Conservation (phyloP, 1,140 invertebrate species). For the Catajapyx aquilonaris region DNA sequence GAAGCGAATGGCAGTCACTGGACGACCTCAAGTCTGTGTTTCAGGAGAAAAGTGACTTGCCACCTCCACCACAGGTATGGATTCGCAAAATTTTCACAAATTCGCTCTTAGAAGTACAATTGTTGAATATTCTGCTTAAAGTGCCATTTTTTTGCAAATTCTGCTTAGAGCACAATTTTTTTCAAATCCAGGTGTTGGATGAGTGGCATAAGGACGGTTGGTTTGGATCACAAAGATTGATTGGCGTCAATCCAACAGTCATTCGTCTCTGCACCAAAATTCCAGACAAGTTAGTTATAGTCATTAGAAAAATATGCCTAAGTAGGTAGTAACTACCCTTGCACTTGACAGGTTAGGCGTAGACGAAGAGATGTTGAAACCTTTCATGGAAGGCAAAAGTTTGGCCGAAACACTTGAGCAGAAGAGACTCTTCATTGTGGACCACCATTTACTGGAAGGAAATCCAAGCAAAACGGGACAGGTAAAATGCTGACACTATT, state of each 20-base stretch:
- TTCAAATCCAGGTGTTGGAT: constrained; percentile 10
- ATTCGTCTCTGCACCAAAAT: constrained; percentile 21
- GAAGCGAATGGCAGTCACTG: constrained; percentile 21
- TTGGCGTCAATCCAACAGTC: constrained; percentile 21
- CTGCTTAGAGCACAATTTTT: not conserved
- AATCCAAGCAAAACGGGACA: constrained; percentile 15
- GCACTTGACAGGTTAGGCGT: constrained; percentile 22
- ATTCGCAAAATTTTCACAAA: not conserved
- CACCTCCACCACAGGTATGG: not conserved
- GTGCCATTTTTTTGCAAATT: not conserved
- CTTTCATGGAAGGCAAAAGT: constrained; percentile 22
- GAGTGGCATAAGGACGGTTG: constrained; percentile 17
- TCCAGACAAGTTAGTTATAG: constrained; percentile 20
- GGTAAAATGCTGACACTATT: constrained; percentile 11
- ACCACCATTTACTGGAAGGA: constrained; percentile 22
- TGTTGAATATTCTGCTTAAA: not conserved
- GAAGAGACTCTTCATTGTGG: constrained; percentile 25
- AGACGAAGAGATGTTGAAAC: constrained; percentile 21
- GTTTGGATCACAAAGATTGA: constrained; percentile 17
- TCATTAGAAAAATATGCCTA: too few relatives aligned
- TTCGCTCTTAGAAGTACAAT: too few relatives aligned
- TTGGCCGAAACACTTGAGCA: constrained; percentile 20
- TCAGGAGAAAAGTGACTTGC: constrained; percentile 9
- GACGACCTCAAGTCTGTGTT: constrained; percentile 21
- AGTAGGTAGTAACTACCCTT: too few relatives aligned